Percentiles rank a stretch among this genome's conserved stretches.
Conservation (phyloP, 1,140 invertebrate genomes). For the Diabrotica virgifera region DNA sequence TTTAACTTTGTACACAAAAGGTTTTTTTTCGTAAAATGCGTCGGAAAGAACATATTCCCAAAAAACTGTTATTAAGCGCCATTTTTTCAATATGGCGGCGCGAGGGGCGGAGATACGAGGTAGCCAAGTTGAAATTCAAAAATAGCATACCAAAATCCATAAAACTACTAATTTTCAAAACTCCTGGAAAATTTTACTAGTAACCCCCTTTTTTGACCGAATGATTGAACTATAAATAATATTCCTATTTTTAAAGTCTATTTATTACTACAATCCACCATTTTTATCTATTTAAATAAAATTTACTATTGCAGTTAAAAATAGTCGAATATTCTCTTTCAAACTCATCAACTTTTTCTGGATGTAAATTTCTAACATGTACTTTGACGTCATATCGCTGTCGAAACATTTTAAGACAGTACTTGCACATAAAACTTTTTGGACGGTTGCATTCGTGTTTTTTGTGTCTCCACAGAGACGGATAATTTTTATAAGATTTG, state of each 20-base stretch:
- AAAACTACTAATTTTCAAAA: no score
- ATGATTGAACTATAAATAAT: background rate
- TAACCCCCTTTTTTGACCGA: no score
- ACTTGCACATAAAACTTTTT: conserved; percentile 2
- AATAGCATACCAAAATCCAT: no score
- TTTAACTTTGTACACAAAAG: no score
- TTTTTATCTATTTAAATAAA: conserved; percentile 3
- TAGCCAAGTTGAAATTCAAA: no score
- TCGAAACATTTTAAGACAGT: conserved; percentile 6
- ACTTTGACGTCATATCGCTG: background rate
- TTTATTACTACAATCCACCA: background rate
- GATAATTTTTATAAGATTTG: background rate
- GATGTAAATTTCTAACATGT: conserved; percentile 5
- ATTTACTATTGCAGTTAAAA: background rate
- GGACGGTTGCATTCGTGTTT: conserved; percentile 3
- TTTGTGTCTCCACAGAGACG: background rate
- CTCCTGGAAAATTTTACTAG: no score
- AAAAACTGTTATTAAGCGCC: no score
- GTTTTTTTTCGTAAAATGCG: no score
- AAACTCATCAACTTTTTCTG: background rate
- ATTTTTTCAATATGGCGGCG: no score
- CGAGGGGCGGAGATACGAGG: no score
- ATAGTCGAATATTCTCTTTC: background rate
- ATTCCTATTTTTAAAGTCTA: conserved; percentile 3
- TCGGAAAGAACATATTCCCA: no score